Base-by-base conservation (phyloP, 2,888 invertebrate genomes). In the Lissonota sp. region DNA sequence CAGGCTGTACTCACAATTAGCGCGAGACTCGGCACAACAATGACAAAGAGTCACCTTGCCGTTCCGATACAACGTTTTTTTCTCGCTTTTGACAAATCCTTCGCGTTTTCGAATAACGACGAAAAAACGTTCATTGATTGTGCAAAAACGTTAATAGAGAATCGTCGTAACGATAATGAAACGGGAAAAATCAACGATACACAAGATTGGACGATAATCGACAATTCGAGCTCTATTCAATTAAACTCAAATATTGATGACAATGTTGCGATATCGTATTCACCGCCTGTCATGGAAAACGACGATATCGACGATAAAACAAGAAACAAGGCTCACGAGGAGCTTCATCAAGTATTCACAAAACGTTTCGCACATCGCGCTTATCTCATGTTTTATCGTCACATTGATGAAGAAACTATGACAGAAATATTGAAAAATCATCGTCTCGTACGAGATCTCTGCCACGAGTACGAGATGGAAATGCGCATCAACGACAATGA, bases 1-100 rank as follows among this genome's bases (percentile, higher is more conserved):
- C 97, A 97, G 90, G 95, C 97, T 0, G 92, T 98, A 77, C 96
- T 97, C 89, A 95, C 96, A n/a, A 91, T 97, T n/a, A 95, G 96
- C 5, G 93, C 96, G 73, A 93, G 97, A 51, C 94, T 97, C 69
- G 97, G 97, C 0, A 95, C 95, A 0, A 96, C 96, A 86, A 96
- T 97, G 95, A 96, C 96, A 0, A 94, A 95, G 81, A 95, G 95
- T 78, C 96, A 97, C 86, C 93, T 97, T 0, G 95, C 96, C 67
- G 95, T 96, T 63, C 95, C 96, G 1, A 93, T 94, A 44, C 93
- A 95, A 78, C 87, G 97, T 77, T 97, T 97, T 88, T 98, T 97
- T 91, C 91, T 96, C 55, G 95, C 96, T 7, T 97, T 97, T 88
- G 97, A 97, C 88, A 97, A 97, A 93, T 95, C 95, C 0, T 94